A percentile compares a stretch with the other conserved stretches of the same genome.
Conservation (phyloP, 2,888 invertebrate species). For the Tenthredo scrophulariae region DNA sequence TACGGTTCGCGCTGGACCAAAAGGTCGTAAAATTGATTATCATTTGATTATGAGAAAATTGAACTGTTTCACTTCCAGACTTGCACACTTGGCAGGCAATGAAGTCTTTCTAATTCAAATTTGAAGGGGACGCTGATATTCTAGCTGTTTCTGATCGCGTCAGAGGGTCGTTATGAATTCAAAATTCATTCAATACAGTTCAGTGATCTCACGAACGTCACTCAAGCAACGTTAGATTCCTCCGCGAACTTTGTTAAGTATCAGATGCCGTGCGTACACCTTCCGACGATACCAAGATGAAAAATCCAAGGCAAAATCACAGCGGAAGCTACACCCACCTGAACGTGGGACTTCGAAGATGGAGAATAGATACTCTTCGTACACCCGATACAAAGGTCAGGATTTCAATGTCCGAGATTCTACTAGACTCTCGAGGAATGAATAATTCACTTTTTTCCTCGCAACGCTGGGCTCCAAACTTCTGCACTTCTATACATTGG, state of each 20-base stretch:
- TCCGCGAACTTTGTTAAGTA: constrained; percentile 29
- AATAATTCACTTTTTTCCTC: neutral
- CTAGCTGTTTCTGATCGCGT: neutral
- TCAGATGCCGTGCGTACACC: constrained; percentile 27
- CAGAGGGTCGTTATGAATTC: constrained; percentile 8
- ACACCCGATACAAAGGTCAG: neutral
- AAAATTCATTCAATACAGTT: constrained; percentile 7
- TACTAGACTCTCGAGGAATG: neutral
- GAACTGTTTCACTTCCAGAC: constrained; percentile 5
- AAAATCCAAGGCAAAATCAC: neutral
- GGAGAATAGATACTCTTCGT: neutral
- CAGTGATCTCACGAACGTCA: constrained; percentile 32
- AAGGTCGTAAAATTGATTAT: constrained; percentile 13
- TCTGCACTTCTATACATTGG: neutral
- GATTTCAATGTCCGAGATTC: neutral
- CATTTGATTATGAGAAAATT: neutral
- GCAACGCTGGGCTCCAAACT: neutral
- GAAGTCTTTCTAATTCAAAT: neutral
- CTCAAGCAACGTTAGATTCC: constrained; percentile 40
- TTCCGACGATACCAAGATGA: neutral
- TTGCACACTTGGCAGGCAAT: neutral
- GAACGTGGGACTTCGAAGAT: neutral
- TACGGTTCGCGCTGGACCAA: constrained; percentile 13
- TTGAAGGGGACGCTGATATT: neutral
- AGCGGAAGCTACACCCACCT: neutral